Evolutionary conservation across 2,888 invertebrate genomes (phyloP), one percentile per base, ranked within the genome.

Genomic region (Chrysotoxum bicinctum): DNA sequence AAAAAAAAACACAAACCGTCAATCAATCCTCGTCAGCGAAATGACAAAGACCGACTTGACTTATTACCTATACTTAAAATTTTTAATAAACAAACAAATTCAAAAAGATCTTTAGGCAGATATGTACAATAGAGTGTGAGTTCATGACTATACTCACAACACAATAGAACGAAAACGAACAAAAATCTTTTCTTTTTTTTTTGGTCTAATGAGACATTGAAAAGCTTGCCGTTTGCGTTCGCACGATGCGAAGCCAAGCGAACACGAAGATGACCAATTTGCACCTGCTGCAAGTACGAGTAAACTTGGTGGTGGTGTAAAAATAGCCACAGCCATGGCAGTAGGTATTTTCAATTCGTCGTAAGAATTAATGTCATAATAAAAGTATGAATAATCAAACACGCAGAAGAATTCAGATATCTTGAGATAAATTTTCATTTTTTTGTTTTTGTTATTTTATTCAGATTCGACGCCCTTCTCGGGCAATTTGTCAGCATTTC

Each of bases 401-500:
- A 40, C 35, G 23, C 21, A 21, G 3, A 40, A 43, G 16, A 16
- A 37, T 23, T 37, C 6, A 37, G 6, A 37, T 7, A 19, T 37
- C 5, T 37, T 35, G 12, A 3, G 4, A 26, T 6, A n/a, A 14
- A 37, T n/a, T 6, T n/a, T 40, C 9, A 48, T 21, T 50, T 48
- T 48, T 30, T 52, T 52, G 30, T 23, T 52, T 30, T 52, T 8
- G 30, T 52, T 26, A 30, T 9, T 21, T n/a, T 12, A 35, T 30
- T 3, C 3, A 7, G 6, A 35, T 35, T n/a, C 16, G n/a, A 43
- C 45, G 80, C 80, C 79, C 79, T 80, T 80, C 80, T 54, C 69
- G 74, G 2, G 23, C 74, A 80, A 80, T 74, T 68, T 35, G 26
- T 56, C 16, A 16, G 16, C 8, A 16, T 2, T n/a, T 43, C 16